phyloP scores from a whole-genome alignment of 2,113 vertebrate species.

The Alces alces region DNA sequence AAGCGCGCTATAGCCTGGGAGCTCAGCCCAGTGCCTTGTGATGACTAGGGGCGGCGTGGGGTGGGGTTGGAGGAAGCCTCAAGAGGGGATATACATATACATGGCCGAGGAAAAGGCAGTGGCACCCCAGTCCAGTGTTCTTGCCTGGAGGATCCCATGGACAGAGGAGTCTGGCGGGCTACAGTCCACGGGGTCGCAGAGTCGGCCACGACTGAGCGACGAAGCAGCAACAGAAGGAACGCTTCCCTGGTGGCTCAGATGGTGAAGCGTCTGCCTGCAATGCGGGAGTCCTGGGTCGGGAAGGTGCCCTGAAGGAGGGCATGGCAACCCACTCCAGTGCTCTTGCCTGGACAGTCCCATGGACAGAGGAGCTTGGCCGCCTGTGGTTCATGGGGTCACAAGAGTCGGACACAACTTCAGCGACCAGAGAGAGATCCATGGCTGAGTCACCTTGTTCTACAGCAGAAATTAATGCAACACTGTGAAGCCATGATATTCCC shows the following conservation, averaged over 20 bases:
- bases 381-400: background rate
- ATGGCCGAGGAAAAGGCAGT: background rate
- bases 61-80: rapidly evolving
- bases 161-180: background rate
- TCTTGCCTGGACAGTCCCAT: background rate
- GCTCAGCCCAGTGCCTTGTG: background rate
- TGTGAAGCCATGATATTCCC: background rate
- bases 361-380: background rate
- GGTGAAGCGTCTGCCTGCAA: background rate
- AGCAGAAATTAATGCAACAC: background rate
- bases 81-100: background rate
- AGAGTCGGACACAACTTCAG: background rate
- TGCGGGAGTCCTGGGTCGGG: background rate
- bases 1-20: background rate
- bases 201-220: background rate
- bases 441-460: background rate
- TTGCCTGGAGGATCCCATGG: background rate
- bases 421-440: background rate
- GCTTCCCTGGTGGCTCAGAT: background rate
- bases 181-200: rapidly evolving
- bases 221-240: background rate
- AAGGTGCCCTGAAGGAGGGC: background rate
- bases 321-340: rapidly evolving
- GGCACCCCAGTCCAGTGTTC: background rate
- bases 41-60: background rate